Evolutionary conservation across 2,888 invertebrate genomes (phyloP).

Genomic region (Mimachlamys varia): DNA sequence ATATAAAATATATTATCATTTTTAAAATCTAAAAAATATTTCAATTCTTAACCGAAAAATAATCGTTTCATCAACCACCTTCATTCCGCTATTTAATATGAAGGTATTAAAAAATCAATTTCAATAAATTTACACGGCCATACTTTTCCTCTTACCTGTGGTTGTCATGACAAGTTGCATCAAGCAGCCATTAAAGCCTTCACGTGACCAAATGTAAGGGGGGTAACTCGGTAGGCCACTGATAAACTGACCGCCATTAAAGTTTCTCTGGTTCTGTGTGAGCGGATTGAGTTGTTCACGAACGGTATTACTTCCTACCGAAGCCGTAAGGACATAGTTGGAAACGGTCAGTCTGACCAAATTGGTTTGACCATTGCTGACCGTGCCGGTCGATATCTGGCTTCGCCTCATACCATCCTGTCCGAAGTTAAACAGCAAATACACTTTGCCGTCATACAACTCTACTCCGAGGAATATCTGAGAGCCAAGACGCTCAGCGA

Average conservation of each 20-base stretch:
- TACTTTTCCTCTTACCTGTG: background rate
- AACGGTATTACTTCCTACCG: background rate
- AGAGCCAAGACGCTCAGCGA: background rate
- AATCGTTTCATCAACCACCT: too few species aligned
- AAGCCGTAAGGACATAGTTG: background rate
- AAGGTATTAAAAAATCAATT: too few species aligned
- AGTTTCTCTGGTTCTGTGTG: background rate
- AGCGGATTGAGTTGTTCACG: background rate
- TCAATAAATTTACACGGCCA: too few species aligned
- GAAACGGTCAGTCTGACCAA: background rate
- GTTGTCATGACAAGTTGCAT: background rate
- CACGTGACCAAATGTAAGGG: background rate
- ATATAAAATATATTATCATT: too few species aligned
- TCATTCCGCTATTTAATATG: too few species aligned
- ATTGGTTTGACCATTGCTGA: background rate
- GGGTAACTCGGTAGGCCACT: conserved; percentile 1
- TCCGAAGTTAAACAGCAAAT: background rate
- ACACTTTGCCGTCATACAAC: background rate
- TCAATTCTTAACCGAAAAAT: too few species aligned
- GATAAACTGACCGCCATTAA: background rate
- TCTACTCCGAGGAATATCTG: background rate
- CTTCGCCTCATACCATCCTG: background rate
- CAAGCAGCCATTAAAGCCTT: conserved; percentile 1
- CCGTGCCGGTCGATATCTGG: background rate
- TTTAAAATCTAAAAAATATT: too few species aligned